These are phyloP conservation scores for Abrostola tripartita DNA, from an alignment of 2,888 invertebrate genomes.

Conservation along the genomic window DNA sequence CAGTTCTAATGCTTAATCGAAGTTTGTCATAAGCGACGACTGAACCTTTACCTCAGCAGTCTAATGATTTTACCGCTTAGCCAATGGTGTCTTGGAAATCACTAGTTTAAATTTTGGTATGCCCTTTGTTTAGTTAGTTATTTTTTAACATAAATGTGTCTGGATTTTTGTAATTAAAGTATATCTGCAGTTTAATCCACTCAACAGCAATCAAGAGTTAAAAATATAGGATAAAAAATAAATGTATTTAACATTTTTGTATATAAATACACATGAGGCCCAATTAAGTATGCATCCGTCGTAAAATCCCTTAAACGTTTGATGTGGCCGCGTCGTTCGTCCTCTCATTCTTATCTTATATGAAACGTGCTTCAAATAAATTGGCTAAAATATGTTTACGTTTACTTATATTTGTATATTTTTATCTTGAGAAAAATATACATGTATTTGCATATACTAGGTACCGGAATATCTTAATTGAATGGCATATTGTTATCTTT, in stretches of 20 bases:
- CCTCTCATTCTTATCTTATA: constrained; percentile 50
- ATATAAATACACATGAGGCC: constrained; percentile 40
- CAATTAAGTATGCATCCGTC: constrained; percentile 58
- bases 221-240: background rate
- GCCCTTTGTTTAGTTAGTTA: no score
- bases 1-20: no score
- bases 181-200: no score
- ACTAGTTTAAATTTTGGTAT: no score
- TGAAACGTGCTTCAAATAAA: constrained; percentile 56
- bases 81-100: no score
- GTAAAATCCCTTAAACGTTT: constrained; percentile 57
- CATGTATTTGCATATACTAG: background rate
- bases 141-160: no score
- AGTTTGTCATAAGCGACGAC: no score
- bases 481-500: no score
- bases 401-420: constrained; percentile 11
- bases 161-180: no score
- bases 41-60: no score
- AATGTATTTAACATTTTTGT: constrained; percentile 13
- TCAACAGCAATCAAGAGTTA: background rate
- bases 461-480: background rate
- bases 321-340: constrained; percentile 51
- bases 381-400: constrained; percentile 44
- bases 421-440: background rate
- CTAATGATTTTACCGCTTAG: no score